A percentile compares a stretch with the other conserved stretches of the same genome.
These are phyloP conservation scores for Malurus cyaneus DNA, from an alignment of 2,113 vertebrate genomes.

Conservation along the genomic window DNA sequence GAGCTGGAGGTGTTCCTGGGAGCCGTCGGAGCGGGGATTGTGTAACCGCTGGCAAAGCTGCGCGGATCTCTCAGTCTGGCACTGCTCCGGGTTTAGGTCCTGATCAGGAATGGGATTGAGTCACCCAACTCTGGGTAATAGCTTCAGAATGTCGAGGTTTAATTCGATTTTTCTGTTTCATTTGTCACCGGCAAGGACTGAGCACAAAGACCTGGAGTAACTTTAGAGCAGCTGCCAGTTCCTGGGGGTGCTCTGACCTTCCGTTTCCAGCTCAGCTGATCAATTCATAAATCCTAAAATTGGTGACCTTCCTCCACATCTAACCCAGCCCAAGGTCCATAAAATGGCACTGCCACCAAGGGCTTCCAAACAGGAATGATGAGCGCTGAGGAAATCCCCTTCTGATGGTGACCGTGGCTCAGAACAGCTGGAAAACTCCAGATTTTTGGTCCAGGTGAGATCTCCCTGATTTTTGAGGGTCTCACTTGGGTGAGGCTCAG, in stretches of 20 bases:
- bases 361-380: neutral
- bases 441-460: neutral
- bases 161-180: neutral
- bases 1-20: neutral
- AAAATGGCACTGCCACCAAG: neutral
- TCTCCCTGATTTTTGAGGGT: conserved; percentile 2
- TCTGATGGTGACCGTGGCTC: neutral
- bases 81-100: neutral
- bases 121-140: neutral
- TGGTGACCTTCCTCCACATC: neutral
- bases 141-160: neutral
- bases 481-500: conserved; percentile 52
- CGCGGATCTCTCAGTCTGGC: neutral
- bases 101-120: neutral
- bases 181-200: neutral
- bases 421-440: neutral
- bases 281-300: fast-evolving
- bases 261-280: neutral
- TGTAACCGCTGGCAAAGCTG: neutral
- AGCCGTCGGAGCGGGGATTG: neutral
- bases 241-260: neutral
- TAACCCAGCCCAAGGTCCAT: neutral
- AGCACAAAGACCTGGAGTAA: neutral
- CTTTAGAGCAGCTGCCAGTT: neutral
- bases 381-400: neutral